Base-by-base conservation (phyloP, 2,888 invertebrate species). In the Stenoptilia bipunctidactyla region DNA sequence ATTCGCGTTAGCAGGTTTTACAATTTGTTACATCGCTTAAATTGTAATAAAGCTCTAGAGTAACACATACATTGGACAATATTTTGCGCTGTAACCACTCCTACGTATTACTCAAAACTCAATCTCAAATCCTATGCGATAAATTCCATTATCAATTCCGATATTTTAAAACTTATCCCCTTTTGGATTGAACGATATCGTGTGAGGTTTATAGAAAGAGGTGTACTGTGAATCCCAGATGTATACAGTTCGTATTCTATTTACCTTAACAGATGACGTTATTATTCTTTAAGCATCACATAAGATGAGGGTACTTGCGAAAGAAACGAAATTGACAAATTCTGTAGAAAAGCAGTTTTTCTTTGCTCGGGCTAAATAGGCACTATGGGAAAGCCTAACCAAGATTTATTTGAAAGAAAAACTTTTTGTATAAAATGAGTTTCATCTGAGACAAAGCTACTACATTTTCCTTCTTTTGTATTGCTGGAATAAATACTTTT, bases 11-110 rank as follows among this genome's bases (percentile, higher is more conserved):
- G 65, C 69, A 61, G 68, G 68, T 73, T 74, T 76, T 71, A 79
- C 75, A 76, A 79, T 79, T 79, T 76, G 76, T 79, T 70, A 73
- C 72, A 74, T 69, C 67, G 66, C 74, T 76, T 77, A 76, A 75
- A 79, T 77, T 77, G 75, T 77, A 76, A 76, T 77, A 75, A 76
- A 77, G 68, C 69, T 73, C 61, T 65, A 52, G 57, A 65, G 73
- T 69, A 74, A 75, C 71, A 69, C 66, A 71, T 68, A 66, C 61
- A 52, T 56, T 54, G 46, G 40, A 41, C 47, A 54, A 42, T 20
- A 20, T 20, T 20, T 20, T 20, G 4, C 8, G 8, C 20, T 5
- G 8, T 20, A 47, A 14, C 13, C 55, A 53, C 45, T 47, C 50
- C 40, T 40, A 42, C 52, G 46, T 53, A 67, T 56, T 52, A 49